These are phyloP conservation scores for Troglohyphantes excavatus DNA, from an alignment of 2,888 invertebrate genomes.

Conservation along the genomic window DNA sequence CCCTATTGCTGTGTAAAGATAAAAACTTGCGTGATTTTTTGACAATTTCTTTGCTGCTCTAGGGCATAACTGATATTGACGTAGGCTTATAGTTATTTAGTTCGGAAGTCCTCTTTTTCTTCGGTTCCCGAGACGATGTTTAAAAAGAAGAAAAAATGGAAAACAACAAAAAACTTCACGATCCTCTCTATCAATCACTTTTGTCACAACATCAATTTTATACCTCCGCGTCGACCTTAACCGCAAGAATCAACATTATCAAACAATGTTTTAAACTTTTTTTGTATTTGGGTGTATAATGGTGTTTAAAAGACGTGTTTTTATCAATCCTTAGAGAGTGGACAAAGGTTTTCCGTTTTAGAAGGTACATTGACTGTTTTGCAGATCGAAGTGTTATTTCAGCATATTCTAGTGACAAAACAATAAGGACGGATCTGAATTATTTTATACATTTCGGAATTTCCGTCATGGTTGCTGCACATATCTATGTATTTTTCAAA, in stretches of 20 bases:
- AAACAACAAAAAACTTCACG: conserved; percentile 16
- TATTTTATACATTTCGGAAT: too few relatives aligned
- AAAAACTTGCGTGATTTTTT: conserved; percentile 76
- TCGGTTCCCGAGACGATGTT: conserved; percentile 35
- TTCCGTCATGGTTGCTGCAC: too few relatives aligned
- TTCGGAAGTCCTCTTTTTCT: conserved; percentile 58
- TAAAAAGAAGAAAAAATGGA: conserved; percentile 16
- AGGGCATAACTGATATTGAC: conserved; percentile 71
- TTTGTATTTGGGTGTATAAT: conserved; percentile 19
- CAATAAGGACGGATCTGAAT: too few relatives aligned
- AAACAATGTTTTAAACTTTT: conserved; percentile 23
- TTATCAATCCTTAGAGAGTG: background rate
- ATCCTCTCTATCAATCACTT: conserved; percentile 75
- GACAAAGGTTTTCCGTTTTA: background rate
- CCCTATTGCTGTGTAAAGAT: conserved; percentile 73
- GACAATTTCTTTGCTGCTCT: conserved; percentile 58
- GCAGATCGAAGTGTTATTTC: too few relatives aligned
- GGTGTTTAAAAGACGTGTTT: conserved; percentile 44
- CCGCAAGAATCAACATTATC: conserved; percentile 74
- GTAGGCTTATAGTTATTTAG: conserved; percentile 72
- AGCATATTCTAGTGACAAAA: too few relatives aligned
- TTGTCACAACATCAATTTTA: conserved; percentile 78
- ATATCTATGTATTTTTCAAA: too few relatives aligned
- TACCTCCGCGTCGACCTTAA: conserved; percentile 66
- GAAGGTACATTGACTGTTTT: too few relatives aligned